Evolutionary conservation across 2,888 invertebrate species (phyloP), one percentile per base, ranked within the genome.

Genomic region (Eumacrocentrus americanus): DNA sequence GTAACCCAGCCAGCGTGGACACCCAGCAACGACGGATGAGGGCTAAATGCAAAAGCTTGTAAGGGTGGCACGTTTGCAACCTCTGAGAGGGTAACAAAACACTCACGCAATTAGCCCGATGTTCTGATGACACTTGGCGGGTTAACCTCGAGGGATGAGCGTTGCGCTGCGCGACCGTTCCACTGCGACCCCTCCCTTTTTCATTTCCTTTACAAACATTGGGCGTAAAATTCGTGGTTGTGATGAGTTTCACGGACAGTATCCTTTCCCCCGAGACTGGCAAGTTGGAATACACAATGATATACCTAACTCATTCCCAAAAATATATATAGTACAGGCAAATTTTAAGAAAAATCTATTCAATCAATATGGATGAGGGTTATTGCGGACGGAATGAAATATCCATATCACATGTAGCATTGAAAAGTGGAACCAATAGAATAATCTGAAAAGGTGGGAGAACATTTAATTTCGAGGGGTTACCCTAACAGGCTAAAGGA

Each of bases 1-100:
- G 16, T 25, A n/a, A 16, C 18, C 18, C 20, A 18, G 20, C 20
- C 18, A 40, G 25, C 12, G 25, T 37, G 22, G 50, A 47, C 59
- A 58, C 67, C 58, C 62, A 65, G 70, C 60, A 66, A 68, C 69
- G 62, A 70, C 67, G 69, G 67, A 68, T 65, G 64, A 69, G 65
- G 71, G 73, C 72, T 80, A 79, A 79, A 79, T 75, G 80, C 78
- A 79, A 78, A 79, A 76, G 77, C 78, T 77, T 79, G 79, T 77
- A 76, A 76, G 73, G 73, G 72, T 66, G 69, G 67, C 54, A 62
- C 55, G 59, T 57, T 59, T 46, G 67, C 67, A 70, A 68, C 65
- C 71, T 74, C 67, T 62, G 70, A 65, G 73, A 73, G 76, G 73
- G 72, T 70, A 73, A 76, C 76, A 72, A 77, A 79, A 77, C 75